Conservation (phyloP, 2,888 invertebrate genomes). For the Tenthredo amoena region DNA sequence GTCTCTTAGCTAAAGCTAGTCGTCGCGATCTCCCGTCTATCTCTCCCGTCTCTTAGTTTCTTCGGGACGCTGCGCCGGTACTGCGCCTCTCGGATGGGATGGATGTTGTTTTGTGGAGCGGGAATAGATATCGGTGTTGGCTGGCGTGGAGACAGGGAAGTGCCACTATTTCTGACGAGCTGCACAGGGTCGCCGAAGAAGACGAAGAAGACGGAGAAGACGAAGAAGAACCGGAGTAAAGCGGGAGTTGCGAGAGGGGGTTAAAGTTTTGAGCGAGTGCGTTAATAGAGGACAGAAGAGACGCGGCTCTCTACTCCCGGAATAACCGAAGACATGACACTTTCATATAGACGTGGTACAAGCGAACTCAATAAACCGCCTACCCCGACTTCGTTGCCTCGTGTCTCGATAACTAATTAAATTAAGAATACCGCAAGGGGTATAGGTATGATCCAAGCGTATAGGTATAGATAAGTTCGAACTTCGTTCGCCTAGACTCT, state of each 20-base stretch:
- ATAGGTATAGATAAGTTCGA: neutral
- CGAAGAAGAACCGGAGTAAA: neutral
- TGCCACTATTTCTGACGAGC: slow-evolving; percentile 78
- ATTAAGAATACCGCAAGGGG: neutral
- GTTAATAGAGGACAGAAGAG: slow-evolving; percentile 71
- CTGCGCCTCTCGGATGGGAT: slow-evolving; percentile 61
- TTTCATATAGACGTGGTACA: slow-evolving; percentile 74
- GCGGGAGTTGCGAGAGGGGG: slow-evolving; percentile 54
- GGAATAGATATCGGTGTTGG: slow-evolving; percentile 80
- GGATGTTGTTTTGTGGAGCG: slow-evolving; percentile 77
- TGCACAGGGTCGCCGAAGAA: slow-evolving; percentile 57
- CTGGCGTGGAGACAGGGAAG: slow-evolving; percentile 76
- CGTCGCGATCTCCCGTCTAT: slow-evolving; percentile 15
- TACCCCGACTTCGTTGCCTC: neutral
- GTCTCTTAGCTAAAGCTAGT: neutral
- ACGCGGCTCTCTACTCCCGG: slow-evolving; percentile 67
- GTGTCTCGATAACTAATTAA: slow-evolving; percentile 25
- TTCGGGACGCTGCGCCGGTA: neutral
- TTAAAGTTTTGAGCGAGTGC: slow-evolving; percentile 63
- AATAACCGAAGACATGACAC: slow-evolving; percentile 77
- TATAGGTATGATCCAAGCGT: neutral
- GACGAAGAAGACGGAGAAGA: slow-evolving; percentile 32
- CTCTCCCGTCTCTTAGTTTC: neutral
- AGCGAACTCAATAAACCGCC: slow-evolving; percentile 51
- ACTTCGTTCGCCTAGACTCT: neutral